Conservation (phyloP, 1,140 invertebrate species). For the Pararge aegeria region DNA sequence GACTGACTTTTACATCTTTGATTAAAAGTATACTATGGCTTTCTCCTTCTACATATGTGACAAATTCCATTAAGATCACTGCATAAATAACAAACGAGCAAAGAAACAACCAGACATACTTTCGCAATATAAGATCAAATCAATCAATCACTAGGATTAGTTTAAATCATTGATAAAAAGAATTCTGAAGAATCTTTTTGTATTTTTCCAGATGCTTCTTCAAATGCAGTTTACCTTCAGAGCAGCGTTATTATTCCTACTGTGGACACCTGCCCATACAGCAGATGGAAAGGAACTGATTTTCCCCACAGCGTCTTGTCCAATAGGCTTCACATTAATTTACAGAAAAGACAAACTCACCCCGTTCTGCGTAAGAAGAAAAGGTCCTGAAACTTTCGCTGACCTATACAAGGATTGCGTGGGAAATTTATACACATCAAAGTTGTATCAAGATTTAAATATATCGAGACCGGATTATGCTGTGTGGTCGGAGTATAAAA, state of each 20-base stretch:
- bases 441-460: constrained; percentile 48
- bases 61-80: no score
- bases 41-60: no score
- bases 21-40: no score
- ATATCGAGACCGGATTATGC: constrained; percentile 39
- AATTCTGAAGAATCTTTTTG: no score
- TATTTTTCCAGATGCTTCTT: constrained; percentile 8
- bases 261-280: constrained; percentile 9
- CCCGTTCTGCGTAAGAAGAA: constrained; percentile 50
- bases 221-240: not conserved
- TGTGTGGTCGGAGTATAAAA: constrained; percentile 69
- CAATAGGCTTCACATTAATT: constrained; percentile 49
- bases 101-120: no score
- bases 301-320: constrained; percentile 28
- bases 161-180: no score
- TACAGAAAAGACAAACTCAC: constrained; percentile 33
- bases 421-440: constrained; percentile 56
- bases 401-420: constrained; percentile 58
- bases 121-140: no score
- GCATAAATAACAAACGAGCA: no score
- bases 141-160: no score
- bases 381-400: constrained; percentile 53
- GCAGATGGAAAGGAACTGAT: not conserved
- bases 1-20: no score
- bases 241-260: constrained; percentile 4